Evolutionary conservation across 92 coral and sea anemone genomes (phyloP).

Genomic region (Desmophyllum pertusum): DNA sequence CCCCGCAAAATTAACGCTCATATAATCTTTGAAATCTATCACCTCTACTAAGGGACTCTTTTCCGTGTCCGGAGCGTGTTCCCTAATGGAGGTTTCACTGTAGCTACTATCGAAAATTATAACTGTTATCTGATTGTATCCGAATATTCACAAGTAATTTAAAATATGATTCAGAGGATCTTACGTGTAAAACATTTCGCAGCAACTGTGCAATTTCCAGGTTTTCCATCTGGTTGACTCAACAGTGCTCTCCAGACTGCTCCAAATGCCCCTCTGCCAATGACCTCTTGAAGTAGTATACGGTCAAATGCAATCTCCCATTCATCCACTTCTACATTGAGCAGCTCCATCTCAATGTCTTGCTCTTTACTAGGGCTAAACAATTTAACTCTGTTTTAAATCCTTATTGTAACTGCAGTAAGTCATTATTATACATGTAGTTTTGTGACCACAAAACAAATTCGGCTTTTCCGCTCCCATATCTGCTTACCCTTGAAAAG

Average conservation of each 20-base stretch:
- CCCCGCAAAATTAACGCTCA: too few relatives aligned
- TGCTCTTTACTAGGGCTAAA: constrained; percentile 12
- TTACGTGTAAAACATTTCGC: constrained; percentile 20
- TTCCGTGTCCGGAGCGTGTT: too few relatives aligned
- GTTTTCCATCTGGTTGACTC: not conserved
- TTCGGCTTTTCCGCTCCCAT: too few relatives aligned
- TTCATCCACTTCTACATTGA: not conserved
- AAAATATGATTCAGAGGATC: not conserved
- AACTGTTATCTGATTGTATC: too few relatives aligned
- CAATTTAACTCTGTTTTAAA: not conserved
- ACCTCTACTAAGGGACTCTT: too few relatives aligned
- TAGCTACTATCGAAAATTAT: too few relatives aligned
- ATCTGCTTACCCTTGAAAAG: too few relatives aligned
- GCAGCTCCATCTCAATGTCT: constrained; percentile 1
- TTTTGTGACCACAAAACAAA: too few relatives aligned
- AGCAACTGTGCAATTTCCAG: constrained; percentile 16
- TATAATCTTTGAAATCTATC: too few relatives aligned
- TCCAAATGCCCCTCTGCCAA: constrained; percentile 28
- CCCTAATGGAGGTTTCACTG: too few relatives aligned
- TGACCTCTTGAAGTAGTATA: constrained; percentile 9
- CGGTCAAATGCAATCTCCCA: constrained; percentile 12
- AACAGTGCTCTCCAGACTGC: constrained; percentile 18
- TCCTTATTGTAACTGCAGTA: too few relatives aligned
- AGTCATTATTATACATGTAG: too few relatives aligned
- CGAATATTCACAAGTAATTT: not conserved